phyloP scores from a whole-genome alignment of 2,888 invertebrate genomes.

The Pristionchus mayeri region DNA sequence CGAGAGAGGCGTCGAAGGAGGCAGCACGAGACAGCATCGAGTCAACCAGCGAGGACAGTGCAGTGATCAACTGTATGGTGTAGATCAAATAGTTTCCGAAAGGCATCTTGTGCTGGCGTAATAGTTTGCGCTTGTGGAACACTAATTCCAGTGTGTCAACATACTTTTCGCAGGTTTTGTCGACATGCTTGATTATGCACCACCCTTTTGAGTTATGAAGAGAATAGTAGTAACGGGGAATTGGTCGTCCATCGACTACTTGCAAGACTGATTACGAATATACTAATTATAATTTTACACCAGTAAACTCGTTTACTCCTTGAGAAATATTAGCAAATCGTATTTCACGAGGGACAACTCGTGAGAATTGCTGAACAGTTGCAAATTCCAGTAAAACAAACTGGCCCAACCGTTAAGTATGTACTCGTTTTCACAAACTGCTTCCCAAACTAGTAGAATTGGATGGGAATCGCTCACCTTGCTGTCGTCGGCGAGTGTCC shows the following conservation, averaged over 20 bases:
- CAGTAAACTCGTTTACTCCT: too few relatives aligned
- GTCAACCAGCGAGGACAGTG: background rate
- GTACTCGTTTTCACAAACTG: too few relatives aligned
- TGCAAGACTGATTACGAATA: too few relatives aligned
- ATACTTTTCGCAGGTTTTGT: background rate
- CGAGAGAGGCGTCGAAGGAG: background rate
- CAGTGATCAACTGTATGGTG: constrained; percentile 20
- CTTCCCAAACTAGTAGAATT: too few relatives aligned
- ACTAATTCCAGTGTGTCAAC: background rate
- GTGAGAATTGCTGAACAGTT: background rate
- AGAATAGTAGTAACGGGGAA: background rate
- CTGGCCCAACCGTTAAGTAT: too few relatives aligned
- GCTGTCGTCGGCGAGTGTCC: constrained; percentile 48
- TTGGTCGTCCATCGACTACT: too few relatives aligned
- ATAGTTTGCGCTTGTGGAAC: background rate
- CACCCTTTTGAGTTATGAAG: background rate
- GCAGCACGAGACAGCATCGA: background rate
- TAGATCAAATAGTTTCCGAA: background rate
- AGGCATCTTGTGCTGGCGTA: background rate
- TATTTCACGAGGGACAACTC: background rate
- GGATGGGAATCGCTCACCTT: background rate
- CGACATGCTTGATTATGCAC: too few relatives aligned
- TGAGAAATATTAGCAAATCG: background rate
- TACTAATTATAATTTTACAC: too few relatives aligned
- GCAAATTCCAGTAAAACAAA: background rate